Base-by-base conservation (phyloP, 2,888 invertebrate species). In the Ophion costatus region DNA sequence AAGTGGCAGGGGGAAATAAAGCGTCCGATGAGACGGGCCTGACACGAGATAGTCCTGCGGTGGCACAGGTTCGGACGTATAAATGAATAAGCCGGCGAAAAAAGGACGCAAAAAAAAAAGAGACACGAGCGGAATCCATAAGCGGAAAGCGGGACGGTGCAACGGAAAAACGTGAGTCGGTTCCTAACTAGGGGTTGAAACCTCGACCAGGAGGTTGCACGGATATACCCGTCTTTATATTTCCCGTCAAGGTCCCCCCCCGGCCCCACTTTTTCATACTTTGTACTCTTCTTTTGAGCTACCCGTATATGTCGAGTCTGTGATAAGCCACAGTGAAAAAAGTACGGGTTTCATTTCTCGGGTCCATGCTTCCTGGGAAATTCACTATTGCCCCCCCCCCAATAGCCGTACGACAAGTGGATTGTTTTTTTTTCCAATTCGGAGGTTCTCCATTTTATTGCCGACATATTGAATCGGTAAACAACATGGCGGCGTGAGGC, bases 121-220 rank as follows among this genome's bases (percentile, higher is more conserved):
- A 82, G 70, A 67, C 75, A 76, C 75, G 78, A 79, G 82, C 67
- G 29, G 79, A 85, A 85, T 85, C 79, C 82, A 85, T 85, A 82
- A 85, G 79, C 82, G 82, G 79, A 74, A 42, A 67, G 77, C 42
- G 59, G 63, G 75, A 75, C 71, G 79, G 71, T 85, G 84, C 84
- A 82, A 75, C 56, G 66, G 82, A 38, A 71, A 85, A 85, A 85
- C 84, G 84, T 85, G 84, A 82, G 79, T 51, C 59, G 82, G 79
- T 59, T 85, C 71, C 82, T 33, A 85, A 85, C 79, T 79, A 51
- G 29, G 45, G 61, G 79, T 67, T 71, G 73, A 82, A 85, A 82
- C 75, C 78, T 75, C 79, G 75, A 71, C 61, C 79, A 59, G 57
- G 78, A 79, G 81, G 38, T 51, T 75, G 33, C 66, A 67, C 70